Evolutionary conservation across 2,888 invertebrate genomes (phyloP), one percentile per base, ranked within the genome.

Genomic region (Calameuta idolon): DNA sequence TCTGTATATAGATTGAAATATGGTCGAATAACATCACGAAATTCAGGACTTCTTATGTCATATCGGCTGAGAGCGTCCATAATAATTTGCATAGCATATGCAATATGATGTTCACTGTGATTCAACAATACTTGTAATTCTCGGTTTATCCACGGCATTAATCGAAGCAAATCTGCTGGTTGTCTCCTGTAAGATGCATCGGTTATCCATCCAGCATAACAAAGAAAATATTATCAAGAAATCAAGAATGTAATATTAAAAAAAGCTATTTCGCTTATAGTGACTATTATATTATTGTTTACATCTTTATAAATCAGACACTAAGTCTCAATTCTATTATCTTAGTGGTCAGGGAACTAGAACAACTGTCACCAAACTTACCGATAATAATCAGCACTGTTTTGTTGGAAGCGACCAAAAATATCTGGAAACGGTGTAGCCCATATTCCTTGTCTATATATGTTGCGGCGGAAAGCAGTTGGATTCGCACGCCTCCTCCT

Each of bases 101-200:
- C 93, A 77, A 95, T 94, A 86, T 94, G 94, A 30, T 94, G 94
- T 2, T 93, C 91, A 86, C 94, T 94, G 83, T 94, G 94, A 82
- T 94, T 93, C 34, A 97, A 92, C 76, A 98, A 93, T 80, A 95
- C 96, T 85, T 95, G 94, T 37, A 98, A 92, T 92, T 98, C 98
- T 82, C 98, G 93, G 90, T 96, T 96, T 40, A 98, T 92, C 97
- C 98, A 98, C 1, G 97, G 97, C 81, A 96, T 95, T 77, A 98
- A 93, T 1, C 98, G 95, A 90, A 96, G 95, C 82, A 95, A 93
- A 90, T 96, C 96, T 23, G 96, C 95, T 78, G 96, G 96, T 92
- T 98, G 95, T 88, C 94, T 93, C 91, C 96, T 96, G 89, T n/a
- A 92, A 33, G 12, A 71, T 71, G 33, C 12, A 55, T 55, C 23